Evolutionary conservation across 2,888 invertebrate species (phyloP), one percentile per base, ranked within the genome.

Genomic region (Papilio protenor): DNA sequence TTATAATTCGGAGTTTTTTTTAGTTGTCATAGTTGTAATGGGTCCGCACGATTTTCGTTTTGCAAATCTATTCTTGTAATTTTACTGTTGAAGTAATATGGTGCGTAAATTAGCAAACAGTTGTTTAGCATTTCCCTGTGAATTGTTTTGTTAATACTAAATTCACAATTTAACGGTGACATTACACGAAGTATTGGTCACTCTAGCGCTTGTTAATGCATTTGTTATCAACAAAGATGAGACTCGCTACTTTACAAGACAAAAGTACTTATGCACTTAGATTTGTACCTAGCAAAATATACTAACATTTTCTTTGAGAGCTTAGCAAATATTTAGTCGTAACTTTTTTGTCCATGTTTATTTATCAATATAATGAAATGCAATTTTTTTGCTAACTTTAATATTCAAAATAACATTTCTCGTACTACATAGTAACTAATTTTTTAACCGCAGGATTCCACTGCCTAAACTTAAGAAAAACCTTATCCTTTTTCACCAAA

Each of bases 161-260:
- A 23, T 23, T 59, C 12, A 59, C 12, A 59, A 59, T 23, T 11
- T 59, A 12, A 3, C 21, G 57, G 57, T 12, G 23, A 59, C 57
- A n/a, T 55, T 10, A 52, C 16, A 5, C 6, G 12, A 12, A 12
- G 61, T 27, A 16, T 40, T 40, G 40, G 40, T 40, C 33, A 66
- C 40, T 40, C 40, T 40, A n/a, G n/a, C 40, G 40, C 23, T 40
- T 64, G 61, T 61, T 40, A n/a, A 10, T 40, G 64, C 40, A 64
- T 64, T 40, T 11, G 11, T 64, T 64, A 64, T 64, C 64, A 64
- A 40, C 40, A 64, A 40, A 64, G 64, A 64, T 64, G 40, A 64
- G 64, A 33, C 27, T 4, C 40, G 64, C 66, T 66, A 66, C n/a
- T 66, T n/a, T n/a, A 40, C 66, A 40, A 66, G 40, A 33, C 40